phyloP scores from a whole-genome alignment of 2,113 vertebrate genomes.

The Gymnarchus niloticus region DNA sequence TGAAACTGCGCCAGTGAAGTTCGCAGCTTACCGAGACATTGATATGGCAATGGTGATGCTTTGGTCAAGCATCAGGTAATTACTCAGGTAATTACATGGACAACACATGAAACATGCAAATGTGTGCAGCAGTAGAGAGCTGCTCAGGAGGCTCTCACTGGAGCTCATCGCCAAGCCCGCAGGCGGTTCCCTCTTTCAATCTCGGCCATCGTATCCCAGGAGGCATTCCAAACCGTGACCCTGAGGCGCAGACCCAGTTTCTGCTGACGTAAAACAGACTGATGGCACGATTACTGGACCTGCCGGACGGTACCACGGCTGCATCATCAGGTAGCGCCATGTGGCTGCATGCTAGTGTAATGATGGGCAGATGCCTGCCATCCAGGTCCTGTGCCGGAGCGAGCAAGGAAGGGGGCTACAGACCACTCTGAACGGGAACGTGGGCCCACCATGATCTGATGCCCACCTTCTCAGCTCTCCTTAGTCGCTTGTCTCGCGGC shows the following conservation, averaged over 20 bases:
- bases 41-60: not conserved
- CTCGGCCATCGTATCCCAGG: not conserved
- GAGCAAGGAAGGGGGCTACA: not conserved
- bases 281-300: conserved; percentile 66
- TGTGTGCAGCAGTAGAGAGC: not conserved
- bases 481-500: not conserved
- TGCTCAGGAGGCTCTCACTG: too few species aligned
- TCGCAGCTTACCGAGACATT: too few species aligned
- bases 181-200: not conserved
- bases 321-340: conserved; percentile 38
- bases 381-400: not conserved
- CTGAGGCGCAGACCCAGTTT: conserved; percentile 29
- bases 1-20: not conserved
- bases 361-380: conserved; percentile 11
- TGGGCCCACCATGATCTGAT: too few species aligned
- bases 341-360: conserved; percentile 19
- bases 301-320: conserved; percentile 58
- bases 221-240: not conserved
- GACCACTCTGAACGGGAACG: not conserved
- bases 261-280: conserved; percentile 61
- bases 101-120: not conserved
- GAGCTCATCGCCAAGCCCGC: too few species aligned
- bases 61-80: not conserved
- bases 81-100: not conserved
- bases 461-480: too few species aligned